phyloP scores from a whole-genome alignment of 2,888 invertebrate species.

The Hedya salicella region DNA sequence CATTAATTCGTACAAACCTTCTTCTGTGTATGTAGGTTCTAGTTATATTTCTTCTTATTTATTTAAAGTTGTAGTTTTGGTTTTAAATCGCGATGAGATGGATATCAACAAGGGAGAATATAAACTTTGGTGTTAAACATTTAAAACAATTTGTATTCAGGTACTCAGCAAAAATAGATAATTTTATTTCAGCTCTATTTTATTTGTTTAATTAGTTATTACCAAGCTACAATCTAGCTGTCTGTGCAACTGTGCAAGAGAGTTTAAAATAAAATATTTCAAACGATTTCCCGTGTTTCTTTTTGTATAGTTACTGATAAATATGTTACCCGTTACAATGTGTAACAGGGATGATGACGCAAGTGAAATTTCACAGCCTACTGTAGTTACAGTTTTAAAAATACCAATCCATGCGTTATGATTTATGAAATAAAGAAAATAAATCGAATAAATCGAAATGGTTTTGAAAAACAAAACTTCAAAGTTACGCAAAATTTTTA shows the following conservation, averaged over 20 bases:
- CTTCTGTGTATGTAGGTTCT: constrained; percentile 77
- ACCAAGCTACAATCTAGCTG: constrained; percentile 72
- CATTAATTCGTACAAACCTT: constrained; percentile 82
- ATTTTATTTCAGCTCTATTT: constrained; percentile 45
- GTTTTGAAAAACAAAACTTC: too few species aligned
- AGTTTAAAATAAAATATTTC: constrained; percentile 81
- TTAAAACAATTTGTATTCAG: constrained; percentile 37
- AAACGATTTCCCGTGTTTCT: constrained; percentile 56
- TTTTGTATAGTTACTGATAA: not conserved
- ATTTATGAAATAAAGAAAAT: too few species aligned
- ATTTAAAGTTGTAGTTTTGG: constrained; percentile 79
- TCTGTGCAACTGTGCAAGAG: constrained; percentile 76
- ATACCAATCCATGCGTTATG: too few species aligned
- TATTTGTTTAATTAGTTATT: constrained; percentile 70
- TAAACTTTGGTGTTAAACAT: constrained; percentile 2
- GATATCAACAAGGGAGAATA: constrained; percentile 7
- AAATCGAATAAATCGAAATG: too few species aligned
- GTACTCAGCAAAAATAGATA: constrained; percentile 20
- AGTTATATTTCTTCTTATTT: constrained; percentile 82
- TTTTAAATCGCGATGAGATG: constrained; percentile 58
- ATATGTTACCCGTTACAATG: too few species aligned
- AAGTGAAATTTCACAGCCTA: too few species aligned
- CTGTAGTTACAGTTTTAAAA: too few species aligned
- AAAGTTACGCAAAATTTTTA: too few species aligned
- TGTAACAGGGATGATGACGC: too few species aligned